Evolutionary conservation across 2,888 invertebrate species (phyloP).

Genomic region (Latrodectus hesperus): DNA sequence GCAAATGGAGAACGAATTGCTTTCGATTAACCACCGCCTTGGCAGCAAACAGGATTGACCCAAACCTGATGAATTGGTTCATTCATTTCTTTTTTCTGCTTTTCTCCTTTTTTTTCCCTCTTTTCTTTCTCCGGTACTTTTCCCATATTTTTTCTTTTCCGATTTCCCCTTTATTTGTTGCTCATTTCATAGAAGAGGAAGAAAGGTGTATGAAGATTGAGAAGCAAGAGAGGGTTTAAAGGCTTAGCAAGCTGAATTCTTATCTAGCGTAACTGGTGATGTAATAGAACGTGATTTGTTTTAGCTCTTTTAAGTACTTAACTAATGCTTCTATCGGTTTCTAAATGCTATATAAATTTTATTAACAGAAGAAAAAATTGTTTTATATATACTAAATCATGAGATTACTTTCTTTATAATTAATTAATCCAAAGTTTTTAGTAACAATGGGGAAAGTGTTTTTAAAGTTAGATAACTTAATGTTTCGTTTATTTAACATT

Average conservation of each 20-base stretch:
- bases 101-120: not conserved
- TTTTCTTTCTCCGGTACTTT: not conserved
- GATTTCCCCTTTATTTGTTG: slow-evolving; percentile 13
- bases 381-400: too few relatives aligned
- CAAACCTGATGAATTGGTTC: slow-evolving; percentile 62
- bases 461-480: too few relatives aligned
- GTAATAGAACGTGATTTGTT: too few relatives aligned
- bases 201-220: not conserved
- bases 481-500: too few relatives aligned
- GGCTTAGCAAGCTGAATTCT: not conserved
- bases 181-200: slow-evolving; percentile 9
- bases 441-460: too few relatives aligned
- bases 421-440: too few relatives aligned
- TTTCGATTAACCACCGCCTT: slow-evolving; percentile 49
- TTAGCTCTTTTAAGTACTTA: too few relatives aligned
- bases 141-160: not conserved
- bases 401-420: too few relatives aligned
- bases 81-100: slow-evolving; percentile 9
- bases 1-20: slow-evolving; percentile 60
- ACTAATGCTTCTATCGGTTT: too few relatives aligned
- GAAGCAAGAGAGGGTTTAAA: not conserved
- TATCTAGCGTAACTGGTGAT: not conserved
- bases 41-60: slow-evolving; percentile 61
- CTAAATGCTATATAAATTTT: too few relatives aligned
- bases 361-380: too few relatives aligned